Evolutionary conservation across 2,797 vertebrate genomes (phyloP).

Genomic region (Gymnoscopelus braueri): DNA sequence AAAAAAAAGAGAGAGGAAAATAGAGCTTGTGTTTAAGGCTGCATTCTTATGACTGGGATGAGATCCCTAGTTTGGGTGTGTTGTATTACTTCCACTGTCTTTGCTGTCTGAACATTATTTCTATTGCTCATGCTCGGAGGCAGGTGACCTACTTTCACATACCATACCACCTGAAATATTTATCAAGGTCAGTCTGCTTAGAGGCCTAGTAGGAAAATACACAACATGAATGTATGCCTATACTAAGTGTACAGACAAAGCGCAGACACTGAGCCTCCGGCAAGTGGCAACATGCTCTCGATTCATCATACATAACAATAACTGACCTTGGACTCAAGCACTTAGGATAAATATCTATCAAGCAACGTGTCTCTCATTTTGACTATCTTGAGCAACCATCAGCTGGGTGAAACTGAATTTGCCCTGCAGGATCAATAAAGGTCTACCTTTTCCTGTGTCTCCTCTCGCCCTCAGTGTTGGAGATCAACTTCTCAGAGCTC

Average conservation of each 20-base stretch:
- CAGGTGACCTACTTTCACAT: constrained; percentile 75
- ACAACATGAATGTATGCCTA: constrained; percentile 13
- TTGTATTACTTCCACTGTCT: constrained; percentile 16
- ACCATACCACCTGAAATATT: constrained; percentile 76
- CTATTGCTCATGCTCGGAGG: constrained; percentile 24
- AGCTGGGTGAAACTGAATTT: too few relatives aligned
- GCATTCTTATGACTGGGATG: background rate
- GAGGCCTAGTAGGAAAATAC: constrained; percentile 37
- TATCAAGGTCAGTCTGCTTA: constrained; percentile 69
- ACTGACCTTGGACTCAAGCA: background rate
- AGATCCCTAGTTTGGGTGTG: constrained; percentile 11
- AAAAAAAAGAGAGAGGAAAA: too few relatives aligned
- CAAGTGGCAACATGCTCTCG: background rate
- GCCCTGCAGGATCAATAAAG: too few relatives aligned
- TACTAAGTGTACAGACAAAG: background rate
- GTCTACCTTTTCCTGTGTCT: background rate
- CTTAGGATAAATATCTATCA: background rate
- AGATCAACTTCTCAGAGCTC: constrained; percentile 93
- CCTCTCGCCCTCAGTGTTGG: constrained; percentile 80
- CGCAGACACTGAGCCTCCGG: background rate
- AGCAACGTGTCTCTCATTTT: too few relatives aligned
- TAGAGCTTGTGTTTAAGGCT: background rate
- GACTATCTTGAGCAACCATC: too few relatives aligned
- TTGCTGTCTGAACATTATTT: constrained; percentile 11
- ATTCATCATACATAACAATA: constrained; percentile 3